Base-by-base conservation (phyloP, 2,888 invertebrate species). In the Drosophila neutralis region DNA sequence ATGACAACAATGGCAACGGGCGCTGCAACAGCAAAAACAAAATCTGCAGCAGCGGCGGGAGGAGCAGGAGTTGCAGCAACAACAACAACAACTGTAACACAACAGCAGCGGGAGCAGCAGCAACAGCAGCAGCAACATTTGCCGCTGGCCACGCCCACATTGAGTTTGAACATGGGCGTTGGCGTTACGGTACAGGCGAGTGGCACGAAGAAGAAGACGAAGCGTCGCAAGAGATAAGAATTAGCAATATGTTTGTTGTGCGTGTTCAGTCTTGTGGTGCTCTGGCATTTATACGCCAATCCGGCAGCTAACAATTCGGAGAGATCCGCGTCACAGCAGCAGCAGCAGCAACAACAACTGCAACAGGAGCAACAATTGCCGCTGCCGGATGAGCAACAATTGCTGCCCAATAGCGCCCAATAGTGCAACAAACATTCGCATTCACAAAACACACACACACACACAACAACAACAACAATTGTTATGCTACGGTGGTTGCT, bases 221-320 rank as follows among this genome's bases (percentile, higher is more conserved):
- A 92, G 78, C 92, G 92, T 27, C 93, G 93, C 76, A 93, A 92
- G 69, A 93, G 93, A 93, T 93, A 93, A 93, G 93, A 93, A 91
- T 93, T 93, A 93, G 92, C 92, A 80, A 92, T 93, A 87, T 92
- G 92, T 92, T 92, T 93, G 91, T 91, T 92, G 92, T 93, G 92
- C 91, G 91, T 92, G 83, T 92, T 92, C 90, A 92, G 91, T 91
- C 83, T 93, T 74, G 85, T 92, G 68, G 90, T 84, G 49, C 86
- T 91, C 73, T 93, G 92, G 89, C 93, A 92, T 83, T 80, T 92
- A 67, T 93, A 92, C 72, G 91, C 90, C 67, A 82, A 84, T 59
- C 86, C 72, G 36, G 33, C 61, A 54, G 53, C 31, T 42, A 33
- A 31, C 42, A 36, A 27, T 58, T 33, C 51, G 27, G 27, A 24